Evolutionary conservation across 1,140 invertebrate species (phyloP).

Genomic region (Scaptomyza graminum): DNA sequence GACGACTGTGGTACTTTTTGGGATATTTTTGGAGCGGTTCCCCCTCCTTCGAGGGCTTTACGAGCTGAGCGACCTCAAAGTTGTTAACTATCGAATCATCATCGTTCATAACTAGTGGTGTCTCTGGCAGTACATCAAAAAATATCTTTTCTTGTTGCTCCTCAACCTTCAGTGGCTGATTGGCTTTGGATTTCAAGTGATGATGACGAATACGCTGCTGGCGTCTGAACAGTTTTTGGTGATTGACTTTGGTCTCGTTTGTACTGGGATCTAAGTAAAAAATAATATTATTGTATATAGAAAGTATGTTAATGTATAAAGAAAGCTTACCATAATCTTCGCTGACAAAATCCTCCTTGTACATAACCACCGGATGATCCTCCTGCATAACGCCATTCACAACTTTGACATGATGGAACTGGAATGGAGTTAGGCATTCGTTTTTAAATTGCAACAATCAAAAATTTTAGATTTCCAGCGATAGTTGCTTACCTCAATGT

Average conservation of each 20-base stretch:
- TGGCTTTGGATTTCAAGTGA: constrained; percentile 18
- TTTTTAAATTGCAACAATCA: constrained; percentile 4
- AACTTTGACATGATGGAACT: constrained; percentile 70
- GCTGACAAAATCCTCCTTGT: constrained; percentile 78
- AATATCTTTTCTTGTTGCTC: constrained; percentile 53
- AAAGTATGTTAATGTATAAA: background rate
- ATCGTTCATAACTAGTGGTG: constrained; percentile 49
- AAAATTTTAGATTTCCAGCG: background rate
- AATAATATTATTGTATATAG: background rate
- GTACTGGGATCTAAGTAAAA: constrained; percentile 51
- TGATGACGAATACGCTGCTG: constrained; percentile 30
- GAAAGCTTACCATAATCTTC: constrained; percentile 71
- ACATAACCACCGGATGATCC: constrained; percentile 78
- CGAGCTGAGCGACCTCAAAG: constrained; percentile 41
- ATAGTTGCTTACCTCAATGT: constrained; percentile 72
- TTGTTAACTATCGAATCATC: constrained; percentile 33
- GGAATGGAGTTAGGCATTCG: background rate
- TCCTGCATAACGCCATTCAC: constrained; percentile 64
- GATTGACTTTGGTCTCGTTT: constrained; percentile 33
- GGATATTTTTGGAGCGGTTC: constrained; percentile 47
- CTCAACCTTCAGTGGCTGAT: constrained; percentile 4
- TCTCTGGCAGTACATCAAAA: constrained; percentile 68
- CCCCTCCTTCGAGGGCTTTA: constrained; percentile 49
- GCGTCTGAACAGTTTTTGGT: constrained; percentile 31
- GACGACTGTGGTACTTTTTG: constrained; percentile 64